phyloP scores from a whole-genome alignment of 1,140 invertebrate genomes.

The Apolygus lucorum region DNA sequence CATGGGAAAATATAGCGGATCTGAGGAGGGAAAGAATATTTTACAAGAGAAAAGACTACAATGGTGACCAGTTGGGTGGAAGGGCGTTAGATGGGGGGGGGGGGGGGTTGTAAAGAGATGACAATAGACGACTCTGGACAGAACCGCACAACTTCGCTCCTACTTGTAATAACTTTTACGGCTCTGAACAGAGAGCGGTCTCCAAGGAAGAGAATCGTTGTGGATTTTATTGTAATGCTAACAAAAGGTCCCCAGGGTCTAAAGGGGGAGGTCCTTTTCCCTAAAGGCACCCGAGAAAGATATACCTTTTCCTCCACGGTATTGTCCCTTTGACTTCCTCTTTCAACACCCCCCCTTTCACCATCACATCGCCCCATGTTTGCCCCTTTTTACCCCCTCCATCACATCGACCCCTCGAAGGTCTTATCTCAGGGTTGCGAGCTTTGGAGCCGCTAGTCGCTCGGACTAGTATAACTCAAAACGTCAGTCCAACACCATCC shows the following conservation, averaged over 20 bases:
- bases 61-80: too few species aligned
- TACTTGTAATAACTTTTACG: conserved; percentile 18
- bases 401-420: not conserved
- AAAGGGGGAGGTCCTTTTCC: not conserved
- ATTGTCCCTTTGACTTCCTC: not conserved
- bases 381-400: not conserved
- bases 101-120: not conserved
- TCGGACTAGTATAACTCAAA: too few species aligned
- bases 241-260: not conserved
- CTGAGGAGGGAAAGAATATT: too few species aligned
- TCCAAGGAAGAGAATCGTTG: not conserved
- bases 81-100: too few species aligned
- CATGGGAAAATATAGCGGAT: too few species aligned
- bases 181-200: not conserved
- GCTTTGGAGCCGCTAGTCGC: too few species aligned
- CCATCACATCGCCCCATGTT: not conserved
- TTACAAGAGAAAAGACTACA: too few species aligned
- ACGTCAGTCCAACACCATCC: too few species aligned
- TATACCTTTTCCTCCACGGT: conserved; percentile 13
- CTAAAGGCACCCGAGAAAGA: not conserved
- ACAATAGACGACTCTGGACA: not conserved
- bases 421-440: too few species aligned
- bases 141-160: not conserved
- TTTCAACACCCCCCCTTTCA: not conserved
- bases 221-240: conserved; percentile 13